Percentiles rank a stretch among this genome's conserved stretches.
Conservation (phyloP, 2,113 vertebrate genomes). For the Donacobius atricapilla region DNA sequence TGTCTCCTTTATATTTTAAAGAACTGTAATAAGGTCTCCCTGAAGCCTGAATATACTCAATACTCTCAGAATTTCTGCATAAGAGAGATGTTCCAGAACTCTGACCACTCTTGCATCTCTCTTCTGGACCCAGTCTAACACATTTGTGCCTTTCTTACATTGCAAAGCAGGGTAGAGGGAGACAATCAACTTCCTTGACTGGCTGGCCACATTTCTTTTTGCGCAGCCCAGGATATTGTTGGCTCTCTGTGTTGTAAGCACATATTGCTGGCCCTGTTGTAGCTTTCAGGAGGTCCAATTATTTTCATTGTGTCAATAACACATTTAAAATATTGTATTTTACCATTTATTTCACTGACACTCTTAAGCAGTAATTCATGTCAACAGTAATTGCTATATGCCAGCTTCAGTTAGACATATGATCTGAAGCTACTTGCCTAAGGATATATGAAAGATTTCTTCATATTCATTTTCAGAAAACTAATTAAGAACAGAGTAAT, state of each 20-base stretch:
- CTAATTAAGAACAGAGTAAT: background rate
- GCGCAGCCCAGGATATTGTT: fast-evolving
- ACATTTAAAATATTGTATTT: background rate
- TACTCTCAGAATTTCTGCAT: background rate
- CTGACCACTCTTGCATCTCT: fast-evolving
- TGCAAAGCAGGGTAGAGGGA: fast-evolving
- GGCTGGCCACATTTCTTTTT: background rate
- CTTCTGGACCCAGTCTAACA: background rate
- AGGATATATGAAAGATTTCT: background rate
- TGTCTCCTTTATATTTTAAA: background rate
- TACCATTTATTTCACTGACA: background rate
- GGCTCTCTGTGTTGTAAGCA: background rate
- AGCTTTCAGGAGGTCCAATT: background rate
- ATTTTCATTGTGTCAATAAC: background rate
- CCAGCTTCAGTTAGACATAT: background rate
- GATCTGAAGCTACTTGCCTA: background rate
- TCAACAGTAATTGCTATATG: background rate
- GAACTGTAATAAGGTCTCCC: fast-evolving
- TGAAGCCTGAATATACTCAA: background rate
- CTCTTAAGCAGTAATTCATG: background rate
- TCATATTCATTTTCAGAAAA: background rate
- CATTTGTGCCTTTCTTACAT: background rate
- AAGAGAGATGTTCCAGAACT: background rate
- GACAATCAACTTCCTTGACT: background rate
- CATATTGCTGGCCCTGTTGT: background rate